phyloP scores from a whole-genome alignment of 2,797 vertebrate species.

The Psittacula echo region DNA sequence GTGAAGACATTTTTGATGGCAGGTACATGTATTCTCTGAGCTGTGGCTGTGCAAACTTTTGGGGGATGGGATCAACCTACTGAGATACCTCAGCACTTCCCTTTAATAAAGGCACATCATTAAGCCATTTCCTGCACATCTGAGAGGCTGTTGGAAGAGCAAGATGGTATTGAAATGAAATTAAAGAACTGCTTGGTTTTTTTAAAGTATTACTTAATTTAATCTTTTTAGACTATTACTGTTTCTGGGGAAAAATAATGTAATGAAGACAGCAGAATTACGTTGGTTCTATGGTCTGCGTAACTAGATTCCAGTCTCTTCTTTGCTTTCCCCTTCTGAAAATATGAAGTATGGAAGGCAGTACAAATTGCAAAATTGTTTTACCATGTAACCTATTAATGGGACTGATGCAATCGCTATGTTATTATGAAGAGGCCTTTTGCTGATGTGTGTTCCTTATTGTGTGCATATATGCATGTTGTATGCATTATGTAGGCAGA shows the following conservation, averaged over 20 bases:
- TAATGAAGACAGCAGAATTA: conserved; percentile 58
- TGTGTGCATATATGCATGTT: rapidly evolving
- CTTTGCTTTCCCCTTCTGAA: conserved; percentile 18
- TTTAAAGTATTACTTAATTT: conserved; percentile 60
- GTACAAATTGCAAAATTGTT: neutral
- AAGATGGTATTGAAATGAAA: conserved; percentile 63
- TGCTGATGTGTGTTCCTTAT: neutral
- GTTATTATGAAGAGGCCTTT: neutral
- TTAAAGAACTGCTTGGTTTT: conserved; percentile 64
- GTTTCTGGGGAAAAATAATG: conserved; percentile 60
- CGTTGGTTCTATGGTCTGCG: conserved; percentile 35
- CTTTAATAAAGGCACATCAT: conserved; percentile 45
- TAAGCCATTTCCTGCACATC: conserved; percentile 59
- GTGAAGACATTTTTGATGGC: neutral
- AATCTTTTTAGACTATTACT: conserved; percentile 64
- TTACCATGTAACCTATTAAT: neutral
- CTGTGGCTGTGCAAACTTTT: neutral
- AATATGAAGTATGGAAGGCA: neutral
- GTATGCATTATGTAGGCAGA: neutral
- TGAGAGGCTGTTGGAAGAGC: conserved; percentile 49
- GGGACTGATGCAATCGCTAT: neutral
- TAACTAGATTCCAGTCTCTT: conserved; percentile 30
- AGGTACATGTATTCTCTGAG: neutral
- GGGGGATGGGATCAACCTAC: conserved; percentile 14
- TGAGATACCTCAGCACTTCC: conserved; percentile 21